Conservation (phyloP, 2,113 vertebrate genomes). For the Heptranchias perlo region DNA sequence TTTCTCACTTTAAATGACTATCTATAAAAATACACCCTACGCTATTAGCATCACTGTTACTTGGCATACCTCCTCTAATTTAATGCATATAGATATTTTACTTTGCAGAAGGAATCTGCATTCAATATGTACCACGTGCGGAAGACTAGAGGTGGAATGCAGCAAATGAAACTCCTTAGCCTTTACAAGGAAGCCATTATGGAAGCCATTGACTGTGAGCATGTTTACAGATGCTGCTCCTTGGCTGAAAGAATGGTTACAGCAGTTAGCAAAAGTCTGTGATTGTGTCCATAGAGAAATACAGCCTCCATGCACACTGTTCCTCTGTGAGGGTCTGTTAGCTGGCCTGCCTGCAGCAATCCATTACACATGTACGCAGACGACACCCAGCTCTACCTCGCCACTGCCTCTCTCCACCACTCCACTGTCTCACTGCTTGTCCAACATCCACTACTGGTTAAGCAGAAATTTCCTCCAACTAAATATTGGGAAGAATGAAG, state of each 20-base stretch:
- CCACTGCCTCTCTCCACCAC: too few species aligned
- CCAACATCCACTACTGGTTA: too few species aligned
- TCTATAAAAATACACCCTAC: too few species aligned
- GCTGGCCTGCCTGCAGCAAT: not conserved
- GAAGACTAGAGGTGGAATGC: not conserved
- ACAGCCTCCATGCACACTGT: not conserved
- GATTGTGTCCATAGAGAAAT: not conserved
- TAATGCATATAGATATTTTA: not conserved
- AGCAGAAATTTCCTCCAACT: too few species aligned
- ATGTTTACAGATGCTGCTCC: not conserved
- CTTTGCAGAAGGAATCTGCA: not conserved
- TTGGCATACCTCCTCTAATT: not conserved
- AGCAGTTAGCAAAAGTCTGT: not conserved
- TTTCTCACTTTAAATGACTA: not conserved
- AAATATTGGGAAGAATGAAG: too few species aligned
- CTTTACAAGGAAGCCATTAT: not conserved
- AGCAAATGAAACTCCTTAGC: not conserved
- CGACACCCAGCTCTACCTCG: too few species aligned
- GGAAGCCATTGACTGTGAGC: not conserved
- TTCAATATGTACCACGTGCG: not conserved
- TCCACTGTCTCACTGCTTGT: too few species aligned
- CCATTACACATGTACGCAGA: too few species aligned
- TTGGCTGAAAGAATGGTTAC: not conserved
- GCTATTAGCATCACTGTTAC: not conserved
- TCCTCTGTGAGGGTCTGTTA: not conserved